Percentiles rank a stretch among this genome's conserved stretches.
Evolutionary conservation across 1,140 invertebrate species (phyloP).

Genomic region (Eubasilissa regina): DNA sequence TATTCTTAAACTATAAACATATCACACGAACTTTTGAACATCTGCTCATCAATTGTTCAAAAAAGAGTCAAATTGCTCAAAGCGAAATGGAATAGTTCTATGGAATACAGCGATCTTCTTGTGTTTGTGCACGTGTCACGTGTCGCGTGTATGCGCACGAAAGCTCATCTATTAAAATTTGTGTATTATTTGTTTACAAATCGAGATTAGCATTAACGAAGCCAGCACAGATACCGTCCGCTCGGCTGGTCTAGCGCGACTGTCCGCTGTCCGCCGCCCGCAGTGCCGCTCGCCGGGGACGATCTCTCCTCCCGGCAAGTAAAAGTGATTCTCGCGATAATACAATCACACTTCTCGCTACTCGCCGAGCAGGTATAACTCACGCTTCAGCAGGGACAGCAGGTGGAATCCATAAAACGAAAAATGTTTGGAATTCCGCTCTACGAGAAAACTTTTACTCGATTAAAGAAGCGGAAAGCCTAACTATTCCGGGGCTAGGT

Average conservation of each 20-base stretch:
- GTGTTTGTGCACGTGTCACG: background rate
- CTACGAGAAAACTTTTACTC: too few relatives aligned
- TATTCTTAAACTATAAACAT: constrained; percentile 4
- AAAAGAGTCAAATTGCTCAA: constrained; percentile 14
- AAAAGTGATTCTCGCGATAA: constrained; percentile 40
- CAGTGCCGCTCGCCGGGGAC: background rate
- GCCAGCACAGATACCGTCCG: constrained; percentile 24
- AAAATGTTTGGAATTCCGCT: too few relatives aligned
- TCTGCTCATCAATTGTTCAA: background rate
- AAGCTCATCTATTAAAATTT: constrained; percentile 8
- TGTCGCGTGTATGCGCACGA: background rate
- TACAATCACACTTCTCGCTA: background rate
- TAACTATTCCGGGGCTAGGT: too few relatives aligned
- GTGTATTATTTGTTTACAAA: constrained; percentile 30
- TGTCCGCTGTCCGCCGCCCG: constrained; percentile 4
- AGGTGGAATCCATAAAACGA: too few relatives aligned
- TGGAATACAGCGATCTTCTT: background rate
- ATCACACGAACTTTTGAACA: constrained; percentile 16
- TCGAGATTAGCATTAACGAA: background rate
- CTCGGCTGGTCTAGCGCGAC: constrained; percentile 32
- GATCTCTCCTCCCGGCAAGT: constrained; percentile 22
- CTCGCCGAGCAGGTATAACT: too few relatives aligned
- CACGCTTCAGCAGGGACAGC: too few relatives aligned
- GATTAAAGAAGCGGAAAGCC: too few relatives aligned
- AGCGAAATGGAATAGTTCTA: constrained; percentile 13